phyloP scores from a whole-genome alignment of 2,888 invertebrate genomes.

The Acleris holmiana region DNA sequence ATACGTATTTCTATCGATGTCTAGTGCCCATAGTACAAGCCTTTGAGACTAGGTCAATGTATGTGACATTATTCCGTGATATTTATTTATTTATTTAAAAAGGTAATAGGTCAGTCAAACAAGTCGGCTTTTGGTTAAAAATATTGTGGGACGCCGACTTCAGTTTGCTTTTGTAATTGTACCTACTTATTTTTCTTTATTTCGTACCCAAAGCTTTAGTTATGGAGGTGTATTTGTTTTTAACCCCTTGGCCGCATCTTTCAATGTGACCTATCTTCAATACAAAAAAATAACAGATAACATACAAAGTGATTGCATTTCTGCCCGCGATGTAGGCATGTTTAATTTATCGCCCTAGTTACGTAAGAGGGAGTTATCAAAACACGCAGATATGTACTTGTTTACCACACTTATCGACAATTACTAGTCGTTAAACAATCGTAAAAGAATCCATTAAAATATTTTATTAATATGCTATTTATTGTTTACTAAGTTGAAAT shows the following conservation, averaged over 20 bases:
- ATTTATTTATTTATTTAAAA: no score
- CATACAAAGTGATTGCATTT: constrained; percentile 14
- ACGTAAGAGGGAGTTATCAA: constrained; percentile 22
- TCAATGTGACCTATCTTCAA: neutral
- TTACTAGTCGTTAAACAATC: constrained; percentile 8
- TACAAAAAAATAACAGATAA: neutral
- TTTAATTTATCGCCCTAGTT: neutral
- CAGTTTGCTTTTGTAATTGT: no score
- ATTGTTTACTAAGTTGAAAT: neutral
- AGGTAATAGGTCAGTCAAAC: no score
- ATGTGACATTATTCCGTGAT: no score
- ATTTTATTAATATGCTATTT: constrained; percentile 1
- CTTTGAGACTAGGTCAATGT: no score
- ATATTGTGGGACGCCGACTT: no score
- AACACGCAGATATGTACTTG: constrained; percentile 23
- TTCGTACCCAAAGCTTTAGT: no score
- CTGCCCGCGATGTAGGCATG: constrained; percentile 1
- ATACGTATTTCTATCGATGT: no score
- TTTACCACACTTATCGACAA: constrained; percentile 15
- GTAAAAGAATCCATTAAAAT: constrained; percentile 11
- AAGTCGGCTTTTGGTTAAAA: no score
- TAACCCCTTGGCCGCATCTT: neutral
- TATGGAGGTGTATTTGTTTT: no score
- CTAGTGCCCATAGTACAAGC: no score
- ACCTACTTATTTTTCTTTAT: no score